Percentiles rank a stretch among this genome's conserved stretches.
These are phyloP conservation scores for Crotophaga sulcirostris DNA, from an alignment of 2,113 vertebrate species.

Conservation along the genomic window DNA sequence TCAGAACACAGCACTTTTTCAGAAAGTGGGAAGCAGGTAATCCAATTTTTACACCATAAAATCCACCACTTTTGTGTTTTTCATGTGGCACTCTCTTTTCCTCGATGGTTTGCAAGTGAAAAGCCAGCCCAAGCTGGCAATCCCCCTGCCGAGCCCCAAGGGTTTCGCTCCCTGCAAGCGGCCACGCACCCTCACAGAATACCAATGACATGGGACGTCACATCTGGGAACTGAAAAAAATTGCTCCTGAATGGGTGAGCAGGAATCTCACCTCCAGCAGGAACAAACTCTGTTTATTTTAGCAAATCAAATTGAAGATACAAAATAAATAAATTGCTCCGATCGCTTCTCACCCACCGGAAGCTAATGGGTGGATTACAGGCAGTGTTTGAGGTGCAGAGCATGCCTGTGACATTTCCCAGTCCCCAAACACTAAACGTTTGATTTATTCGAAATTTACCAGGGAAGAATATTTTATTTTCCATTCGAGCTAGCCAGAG, in stretches of 20 bases:
- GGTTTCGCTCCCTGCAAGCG: neutral
- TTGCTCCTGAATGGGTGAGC: neutral
- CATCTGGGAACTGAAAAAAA: neutral
- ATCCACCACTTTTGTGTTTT: neutral
- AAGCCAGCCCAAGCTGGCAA: neutral
- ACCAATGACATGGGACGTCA: neutral
- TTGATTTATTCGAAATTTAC: neutral
- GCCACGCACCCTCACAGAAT: neutral
- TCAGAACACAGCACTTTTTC: neutral
- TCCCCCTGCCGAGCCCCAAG: neutral
- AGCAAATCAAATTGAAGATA: neutral
- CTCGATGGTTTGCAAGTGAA: neutral
- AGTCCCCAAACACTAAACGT: neutral
- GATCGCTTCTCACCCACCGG: neutral
- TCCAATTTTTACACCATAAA: neutral
- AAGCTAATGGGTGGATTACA: neutral
- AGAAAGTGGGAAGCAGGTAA: neutral
- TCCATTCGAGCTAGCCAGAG: neutral
- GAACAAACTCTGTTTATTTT: neutral
- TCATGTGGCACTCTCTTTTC: neutral
- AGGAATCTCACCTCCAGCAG: neutral
- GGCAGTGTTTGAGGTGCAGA: rapidly evolving
- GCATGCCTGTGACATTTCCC: neutral
- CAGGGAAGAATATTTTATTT: neutral
- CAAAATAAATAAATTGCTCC: neutral